Conservation (phyloP, 1,140 invertebrate genomes). For the Diorhabda elongata region DNA sequence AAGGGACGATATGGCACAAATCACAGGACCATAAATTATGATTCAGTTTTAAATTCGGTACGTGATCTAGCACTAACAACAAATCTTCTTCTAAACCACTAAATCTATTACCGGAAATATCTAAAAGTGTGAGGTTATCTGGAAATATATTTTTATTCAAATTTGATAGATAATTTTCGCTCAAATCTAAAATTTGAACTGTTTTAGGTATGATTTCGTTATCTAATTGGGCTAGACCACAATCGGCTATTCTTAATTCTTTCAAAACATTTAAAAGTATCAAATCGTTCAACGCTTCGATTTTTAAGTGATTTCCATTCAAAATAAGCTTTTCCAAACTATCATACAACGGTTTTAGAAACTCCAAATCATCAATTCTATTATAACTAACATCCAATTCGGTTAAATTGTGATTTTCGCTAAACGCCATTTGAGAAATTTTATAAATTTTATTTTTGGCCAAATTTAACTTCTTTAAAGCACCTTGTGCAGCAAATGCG, state of each 20-base stretch:
- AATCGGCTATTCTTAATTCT: conserved; percentile 55
- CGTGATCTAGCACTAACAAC: conserved; percentile 52
- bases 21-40: conserved; percentile 67
- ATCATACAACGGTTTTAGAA: conserved; percentile 55
- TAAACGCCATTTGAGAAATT: conserved; percentile 61
- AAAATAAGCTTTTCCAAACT: conserved; percentile 59
- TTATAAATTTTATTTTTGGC: conserved; percentile 65
- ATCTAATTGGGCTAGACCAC: conserved; percentile 49
- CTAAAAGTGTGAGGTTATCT: conserved; percentile 55
- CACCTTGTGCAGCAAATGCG: conserved; percentile 59
- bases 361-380: conserved; percentile 59
- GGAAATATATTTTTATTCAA: conserved; percentile 55
- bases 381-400: conserved; percentile 70
- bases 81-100: conserved; percentile 55
- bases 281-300: conserved; percentile 49
- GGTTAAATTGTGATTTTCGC: conserved; percentile 59
- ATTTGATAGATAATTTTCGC: conserved; percentile 55
- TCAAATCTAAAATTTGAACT: conserved; percentile 53
- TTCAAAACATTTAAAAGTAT: conserved; percentile 53
- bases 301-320: conserved; percentile 58
- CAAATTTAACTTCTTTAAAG: conserved; percentile 56
- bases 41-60: conserved; percentile 53
- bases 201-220: conserved; percentile 48
- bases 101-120: conserved; percentile 61
- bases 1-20: conserved; percentile 56